phyloP scores from a whole-genome alignment of 37 sponge, comb jelly and placozoan species.

The Amphimedon queenslandica region DNA sequence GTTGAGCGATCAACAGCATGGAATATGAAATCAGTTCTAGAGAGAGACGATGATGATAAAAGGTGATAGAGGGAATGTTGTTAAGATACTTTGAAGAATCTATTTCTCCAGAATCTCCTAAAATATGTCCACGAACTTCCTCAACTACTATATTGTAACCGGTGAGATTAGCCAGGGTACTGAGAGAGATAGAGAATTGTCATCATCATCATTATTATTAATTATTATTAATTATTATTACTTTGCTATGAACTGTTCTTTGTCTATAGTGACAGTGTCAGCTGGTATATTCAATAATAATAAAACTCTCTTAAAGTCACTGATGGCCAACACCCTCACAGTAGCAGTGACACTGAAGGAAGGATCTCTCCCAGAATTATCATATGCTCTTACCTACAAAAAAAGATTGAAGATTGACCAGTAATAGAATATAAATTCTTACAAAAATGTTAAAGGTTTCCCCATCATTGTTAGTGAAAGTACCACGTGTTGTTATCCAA shows the following conservation, averaged over 20 bases:
- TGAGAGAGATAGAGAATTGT: not conserved
- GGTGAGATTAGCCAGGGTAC: constrained; percentile 14
- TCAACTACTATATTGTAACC: constrained; percentile 26
- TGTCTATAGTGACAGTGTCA: not conserved
- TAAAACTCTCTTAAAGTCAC: constrained; percentile 26
- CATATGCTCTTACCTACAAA: constrained; percentile 34
- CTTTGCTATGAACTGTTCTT: constrained; percentile 4
- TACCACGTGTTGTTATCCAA: constrained; percentile 10
- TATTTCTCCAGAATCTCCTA: not conserved
- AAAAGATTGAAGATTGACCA: not conserved
- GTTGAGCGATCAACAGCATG: constrained; percentile 21
- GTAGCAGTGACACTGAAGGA: not conserved
- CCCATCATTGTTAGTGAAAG: constrained; percentile 15
- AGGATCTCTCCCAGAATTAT: constrained; percentile 17
- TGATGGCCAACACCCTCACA: constrained; percentile 23
- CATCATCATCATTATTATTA: not conserved
- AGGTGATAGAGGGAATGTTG: too few relatives aligned
- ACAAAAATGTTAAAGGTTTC: constrained; percentile 16
- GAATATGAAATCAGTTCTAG: constrained; percentile 42
- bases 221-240: not conserved
- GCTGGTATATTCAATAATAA: constrained; percentile 6
- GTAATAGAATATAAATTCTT: not conserved
- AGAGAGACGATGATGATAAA: too few relatives aligned
- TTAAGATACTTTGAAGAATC: not conserved
- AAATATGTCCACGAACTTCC: not conserved